Conservation (phyloP, 2,113 vertebrate genomes). For the Carollia perspicillata region DNA sequence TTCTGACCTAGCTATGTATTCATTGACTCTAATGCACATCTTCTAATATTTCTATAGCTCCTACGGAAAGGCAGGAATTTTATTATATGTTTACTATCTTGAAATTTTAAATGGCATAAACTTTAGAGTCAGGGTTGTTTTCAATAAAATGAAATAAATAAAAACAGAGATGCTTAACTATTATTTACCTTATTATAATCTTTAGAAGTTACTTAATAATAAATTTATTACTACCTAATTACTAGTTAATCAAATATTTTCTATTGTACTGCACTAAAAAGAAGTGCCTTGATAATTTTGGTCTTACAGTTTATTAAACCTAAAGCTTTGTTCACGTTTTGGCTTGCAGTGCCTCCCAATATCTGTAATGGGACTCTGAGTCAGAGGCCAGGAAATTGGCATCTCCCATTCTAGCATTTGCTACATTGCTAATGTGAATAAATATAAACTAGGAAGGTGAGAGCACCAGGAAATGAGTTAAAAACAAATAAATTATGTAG, state of each 20-base stretch:
- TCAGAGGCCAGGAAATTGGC: not conserved
- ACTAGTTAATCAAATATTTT: not conserved
- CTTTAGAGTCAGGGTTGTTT: not conserved
- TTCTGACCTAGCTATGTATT: not conserved
- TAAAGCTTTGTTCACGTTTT: not conserved
- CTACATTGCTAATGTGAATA: not conserved
- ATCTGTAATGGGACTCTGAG: not conserved
- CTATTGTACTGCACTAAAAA: not conserved
- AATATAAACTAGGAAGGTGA: not conserved
- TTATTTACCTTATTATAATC: not conserved
- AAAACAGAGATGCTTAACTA: not conserved
- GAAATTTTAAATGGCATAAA: not conserved
- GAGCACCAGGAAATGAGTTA: not conserved
- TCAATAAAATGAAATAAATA: not conserved
- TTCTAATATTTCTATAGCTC: not conserved
- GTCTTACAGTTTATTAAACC: not conserved
- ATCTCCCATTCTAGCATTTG: not conserved
- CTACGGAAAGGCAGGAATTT: not conserved
- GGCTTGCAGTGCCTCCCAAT: not conserved
- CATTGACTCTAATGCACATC: not conserved
- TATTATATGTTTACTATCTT: not conserved
- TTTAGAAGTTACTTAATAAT: not conserved
- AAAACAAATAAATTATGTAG: slow-evolving; percentile 34
- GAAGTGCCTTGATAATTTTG: not conserved
- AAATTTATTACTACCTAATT: not conserved